Percentiles rank a stretch among this genome's conserved stretches.
Evolutionary conservation across 2,888 invertebrate species (phyloP).

Genomic region (Hydriomena furcata): DNA sequence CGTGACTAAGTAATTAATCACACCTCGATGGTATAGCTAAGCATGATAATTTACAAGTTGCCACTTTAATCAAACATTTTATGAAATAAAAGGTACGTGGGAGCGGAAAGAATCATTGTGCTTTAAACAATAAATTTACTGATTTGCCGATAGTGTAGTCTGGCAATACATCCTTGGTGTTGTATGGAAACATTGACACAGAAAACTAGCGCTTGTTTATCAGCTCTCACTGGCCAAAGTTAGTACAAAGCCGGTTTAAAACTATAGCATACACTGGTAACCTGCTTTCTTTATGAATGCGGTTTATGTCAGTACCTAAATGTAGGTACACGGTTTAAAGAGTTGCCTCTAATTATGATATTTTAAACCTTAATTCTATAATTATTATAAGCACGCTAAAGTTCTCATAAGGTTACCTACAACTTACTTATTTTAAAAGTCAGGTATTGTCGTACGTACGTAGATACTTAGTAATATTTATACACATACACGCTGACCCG

Average conservation of each 20-base stretch:
- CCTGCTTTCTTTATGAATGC: constrained; percentile 1
- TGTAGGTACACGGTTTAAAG: constrained; percentile 21
- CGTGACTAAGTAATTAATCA: too few relatives aligned
- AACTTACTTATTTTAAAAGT: too few relatives aligned
- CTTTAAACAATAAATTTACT: constrained; percentile 63
- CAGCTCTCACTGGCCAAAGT: too few relatives aligned
- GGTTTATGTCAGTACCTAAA: background rate
- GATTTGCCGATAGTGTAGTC: constrained; percentile 53
- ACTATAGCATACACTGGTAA: background rate
- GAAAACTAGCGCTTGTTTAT: background rate
- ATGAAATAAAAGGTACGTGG: constrained; percentile 56
- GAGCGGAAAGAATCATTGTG: constrained; percentile 64
- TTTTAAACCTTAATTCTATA: constrained; percentile 13
- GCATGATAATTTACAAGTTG: constrained; percentile 19
- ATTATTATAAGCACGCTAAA: constrained; percentile 6
- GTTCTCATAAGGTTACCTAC: too few relatives aligned
- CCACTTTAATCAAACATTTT: constrained; percentile 30
- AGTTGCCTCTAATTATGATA: constrained; percentile 12
- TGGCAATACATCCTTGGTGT: constrained; percentile 46
- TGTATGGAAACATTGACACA: constrained; percentile 1
- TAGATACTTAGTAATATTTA: too few relatives aligned
- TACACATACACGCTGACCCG: too few relatives aligned
- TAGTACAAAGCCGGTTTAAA: background rate
- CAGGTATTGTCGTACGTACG: too few relatives aligned
- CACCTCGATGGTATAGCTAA: background rate